A percentile compares a stretch with the other conserved stretches of the same genome.
Evolutionary conservation across 2,888 invertebrate species (phyloP).

Genomic region (Eilema griseolum): DNA sequence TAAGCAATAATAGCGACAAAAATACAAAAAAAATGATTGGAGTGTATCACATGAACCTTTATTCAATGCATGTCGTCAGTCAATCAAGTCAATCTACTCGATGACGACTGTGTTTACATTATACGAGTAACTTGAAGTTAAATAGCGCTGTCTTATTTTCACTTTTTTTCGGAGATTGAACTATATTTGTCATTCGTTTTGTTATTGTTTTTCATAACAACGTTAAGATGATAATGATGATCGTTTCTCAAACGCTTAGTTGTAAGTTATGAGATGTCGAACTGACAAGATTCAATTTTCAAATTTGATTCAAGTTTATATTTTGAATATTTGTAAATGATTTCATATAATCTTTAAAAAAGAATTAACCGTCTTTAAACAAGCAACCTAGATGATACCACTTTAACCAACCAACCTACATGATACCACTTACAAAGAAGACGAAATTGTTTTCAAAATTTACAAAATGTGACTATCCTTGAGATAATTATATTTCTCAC

Average conservation of each 20-base stretch:
- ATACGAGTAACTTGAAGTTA: too few relatives aligned
- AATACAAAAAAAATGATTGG: background rate
- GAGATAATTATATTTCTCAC: too few relatives aligned
- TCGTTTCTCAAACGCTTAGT: background rate
- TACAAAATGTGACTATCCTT: background rate
- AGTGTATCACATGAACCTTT: background rate
- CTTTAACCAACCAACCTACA: background rate
- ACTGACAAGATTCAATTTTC: background rate
- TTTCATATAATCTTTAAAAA: background rate
- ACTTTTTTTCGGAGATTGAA: background rate
- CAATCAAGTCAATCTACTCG: background rate
- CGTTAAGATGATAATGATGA: background rate
- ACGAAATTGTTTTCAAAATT: background rate
- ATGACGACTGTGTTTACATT: background rate
- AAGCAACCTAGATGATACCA: background rate
- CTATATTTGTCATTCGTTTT: background rate
- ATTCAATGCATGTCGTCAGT: background rate
- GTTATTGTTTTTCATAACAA: background rate
- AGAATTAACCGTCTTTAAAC: background rate
- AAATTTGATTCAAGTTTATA: background rate
- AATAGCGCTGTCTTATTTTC: background rate
- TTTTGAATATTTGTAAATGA: background rate
- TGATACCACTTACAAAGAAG: background rate
- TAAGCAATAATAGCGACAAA: background rate
- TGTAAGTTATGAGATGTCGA: slow-evolving; percentile 4